These are phyloP conservation scores for Cirrhinus molitorella DNA, from an alignment of 2,797 vertebrate genomes.

Conservation along the genomic window DNA sequence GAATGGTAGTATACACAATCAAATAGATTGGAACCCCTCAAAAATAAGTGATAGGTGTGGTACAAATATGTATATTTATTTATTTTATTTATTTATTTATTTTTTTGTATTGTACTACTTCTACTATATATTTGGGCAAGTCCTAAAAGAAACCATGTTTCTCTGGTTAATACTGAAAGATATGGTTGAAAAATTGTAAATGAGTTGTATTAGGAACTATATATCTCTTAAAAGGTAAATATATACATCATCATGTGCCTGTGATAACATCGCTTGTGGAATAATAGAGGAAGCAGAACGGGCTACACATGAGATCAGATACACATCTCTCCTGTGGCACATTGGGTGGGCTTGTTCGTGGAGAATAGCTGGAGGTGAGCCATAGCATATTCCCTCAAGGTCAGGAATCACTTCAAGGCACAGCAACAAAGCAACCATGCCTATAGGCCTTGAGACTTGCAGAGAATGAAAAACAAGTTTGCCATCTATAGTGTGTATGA, in stretches of 20 bases:
- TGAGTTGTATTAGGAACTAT: not conserved
- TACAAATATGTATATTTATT: too few species aligned
- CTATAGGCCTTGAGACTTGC: not conserved
- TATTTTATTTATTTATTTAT: too few species aligned
- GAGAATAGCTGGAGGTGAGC: constrained; percentile 19
- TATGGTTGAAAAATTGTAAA: not conserved
- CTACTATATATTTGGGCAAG: not conserved
- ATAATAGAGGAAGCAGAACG: not conserved
- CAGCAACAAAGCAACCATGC: not conserved
- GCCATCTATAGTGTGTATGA: not conserved
- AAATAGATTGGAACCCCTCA: too few species aligned
- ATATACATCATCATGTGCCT: constrained; percentile 14
- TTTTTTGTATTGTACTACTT: not conserved
- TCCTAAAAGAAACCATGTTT: not conserved
- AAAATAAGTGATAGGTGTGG: too few species aligned
- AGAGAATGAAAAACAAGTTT: constrained; percentile 7
- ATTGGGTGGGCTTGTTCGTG: constrained; percentile 20
- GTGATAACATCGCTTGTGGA: not conserved
- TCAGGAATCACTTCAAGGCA: constrained; percentile 16
- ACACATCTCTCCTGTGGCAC: constrained; percentile 16
- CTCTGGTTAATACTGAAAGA: not conserved
- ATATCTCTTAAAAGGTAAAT: not conserved
- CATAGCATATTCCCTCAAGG: constrained; percentile 18
- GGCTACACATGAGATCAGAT: constrained; percentile 27
- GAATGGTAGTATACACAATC: too few species aligned